Base-by-base conservation (phyloP, 1,140 invertebrate genomes). In the Leptinotarsa texana region DNA sequence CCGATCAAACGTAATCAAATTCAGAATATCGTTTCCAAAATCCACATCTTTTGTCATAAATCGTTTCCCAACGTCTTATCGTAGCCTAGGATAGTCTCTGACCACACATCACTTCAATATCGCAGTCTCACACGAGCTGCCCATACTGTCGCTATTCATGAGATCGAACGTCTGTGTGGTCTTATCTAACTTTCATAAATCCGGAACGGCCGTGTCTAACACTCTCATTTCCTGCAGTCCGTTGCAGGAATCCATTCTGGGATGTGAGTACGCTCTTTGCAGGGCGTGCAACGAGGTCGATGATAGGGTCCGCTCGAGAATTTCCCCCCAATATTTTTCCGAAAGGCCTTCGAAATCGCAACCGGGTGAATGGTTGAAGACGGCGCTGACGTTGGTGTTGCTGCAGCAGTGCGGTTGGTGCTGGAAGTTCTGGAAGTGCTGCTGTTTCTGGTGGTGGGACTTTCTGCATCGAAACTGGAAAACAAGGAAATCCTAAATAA, bases 291-390 rank as follows among this genome's bases (percentile, higher is more conserved):
- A 84, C 62, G 91, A 92, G 73, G 87, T 90, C 2, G 90, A 91
- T 47, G 91, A 92, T 13, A 92, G 89, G 1, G 91, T 92, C 15
- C 92, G 86, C 82, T 93, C 92, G 47, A 93, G 84, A 77, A 93
- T 92, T 86, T 92, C 91, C 33, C 92, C 92, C 92, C 92, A 93
- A 81, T 92, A 92, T 84, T 92, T 92, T 82, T 93, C 92, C n/a
- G 91, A 91, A 1, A 92, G 86, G 3, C 91, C 90, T 80, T 92
- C 91, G 69, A 91, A 88, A 80, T 92, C 91, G 57, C 89, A 89
- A 79, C 82, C 81, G 75, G 83, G 74, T 27, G 80, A 79, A 18
- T 83, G 81, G 18, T 72, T 76, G 18, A 79, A 42, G 21, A 72
- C 78, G 17, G 75, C 77, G 8, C 78, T 75, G n/a, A 77, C 75